These are phyloP conservation scores for Acinonyx jubatus DNA, from an alignment of 2,113 vertebrate genomes.

Conservation along the genomic window DNA sequence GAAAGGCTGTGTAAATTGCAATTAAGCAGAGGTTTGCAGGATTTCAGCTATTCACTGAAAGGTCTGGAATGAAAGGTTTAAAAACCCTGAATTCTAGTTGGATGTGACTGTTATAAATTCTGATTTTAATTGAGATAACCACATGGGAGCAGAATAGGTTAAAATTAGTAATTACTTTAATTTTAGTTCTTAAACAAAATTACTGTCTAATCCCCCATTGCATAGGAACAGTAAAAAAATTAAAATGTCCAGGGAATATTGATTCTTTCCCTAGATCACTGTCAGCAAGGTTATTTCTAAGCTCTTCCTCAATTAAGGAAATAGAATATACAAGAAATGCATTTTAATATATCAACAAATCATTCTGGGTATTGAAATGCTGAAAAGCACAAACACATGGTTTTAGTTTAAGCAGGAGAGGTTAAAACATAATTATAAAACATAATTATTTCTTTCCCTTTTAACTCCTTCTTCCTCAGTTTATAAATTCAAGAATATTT, in stretches of 20 bases:
- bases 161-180: constrained; percentile 79
- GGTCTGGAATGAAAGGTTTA: constrained; percentile 36
- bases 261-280: constrained; percentile 38
- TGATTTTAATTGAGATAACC: constrained; percentile 75
- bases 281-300: constrained; percentile 28
- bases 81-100: constrained; percentile 32
- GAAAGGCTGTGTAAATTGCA: constrained; percentile 37
- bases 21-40: constrained; percentile 47
- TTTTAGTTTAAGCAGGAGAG: constrained; percentile 33
- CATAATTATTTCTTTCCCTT: neutral
- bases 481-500: constrained; percentile 15
- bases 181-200: constrained; percentile 78
- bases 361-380: constrained; percentile 14
- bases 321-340: constrained; percentile 39
- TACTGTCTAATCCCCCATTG: constrained; percentile 72
- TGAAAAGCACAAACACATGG: neutral
- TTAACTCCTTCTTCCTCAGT: neutral
- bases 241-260: constrained; percentile 33
- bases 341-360: constrained; percentile 29
- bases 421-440: neutral
- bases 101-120: constrained; percentile 31
- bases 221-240: constrained; percentile 45
- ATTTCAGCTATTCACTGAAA: constrained; percentile 31
- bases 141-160: constrained; percentile 70
- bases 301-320: constrained; percentile 24